Evolutionary conservation across 2,113 vertebrate genomes (phyloP), one percentile per base, ranked within the genome.

Genomic region (Oreochromis spilurus): DNA sequence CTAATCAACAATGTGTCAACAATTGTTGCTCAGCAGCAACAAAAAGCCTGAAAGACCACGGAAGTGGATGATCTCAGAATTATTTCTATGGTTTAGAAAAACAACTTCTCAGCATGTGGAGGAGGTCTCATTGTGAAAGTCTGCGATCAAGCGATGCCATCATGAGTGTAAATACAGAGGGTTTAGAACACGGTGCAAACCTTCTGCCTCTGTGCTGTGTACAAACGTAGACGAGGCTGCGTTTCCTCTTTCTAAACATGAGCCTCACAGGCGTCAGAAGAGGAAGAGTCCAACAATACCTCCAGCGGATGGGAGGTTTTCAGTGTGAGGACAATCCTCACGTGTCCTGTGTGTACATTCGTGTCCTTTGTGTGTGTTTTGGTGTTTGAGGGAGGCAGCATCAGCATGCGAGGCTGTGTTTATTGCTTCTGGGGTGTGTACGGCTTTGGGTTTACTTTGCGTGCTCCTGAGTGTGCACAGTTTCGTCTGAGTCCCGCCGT

Each of bases 221-320:
- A 6, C n/a, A n/a, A 67, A 72, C 84, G 87, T 79, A 91, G 86
- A 91, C 81, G 19, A 88, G 82, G 84, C 83, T 72, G 89, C 6
- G 5, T 84, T 95, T 95, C 94, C 94, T 95, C 82, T 91, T 91
- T 84, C 89, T 80, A 58, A 88, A 79, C 81, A 65, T 81, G 81
- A 88, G 90, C 84, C 92, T 85, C 31, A 0, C 79, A 5, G 91
- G 91, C 92, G 80, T 90, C 88, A 72, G 72, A 89, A 29, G 88
- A 92, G 91, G 91, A 94, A 94, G 90, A 92, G 81, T 90, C 91
- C 79, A 91, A 93, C 91, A 91, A 94, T 93, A 84, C 86, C 89
- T 86, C 75, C 86, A 88, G 89, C 84, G 88, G 92, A 91, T 86
- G 90, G 84, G 87, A 84, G 77, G 84, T 87, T 84, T 45, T 84